These are phyloP conservation scores for Dascillus cervinus DNA, from an alignment of 2,888 invertebrate species.

Conservation along the genomic window DNA sequence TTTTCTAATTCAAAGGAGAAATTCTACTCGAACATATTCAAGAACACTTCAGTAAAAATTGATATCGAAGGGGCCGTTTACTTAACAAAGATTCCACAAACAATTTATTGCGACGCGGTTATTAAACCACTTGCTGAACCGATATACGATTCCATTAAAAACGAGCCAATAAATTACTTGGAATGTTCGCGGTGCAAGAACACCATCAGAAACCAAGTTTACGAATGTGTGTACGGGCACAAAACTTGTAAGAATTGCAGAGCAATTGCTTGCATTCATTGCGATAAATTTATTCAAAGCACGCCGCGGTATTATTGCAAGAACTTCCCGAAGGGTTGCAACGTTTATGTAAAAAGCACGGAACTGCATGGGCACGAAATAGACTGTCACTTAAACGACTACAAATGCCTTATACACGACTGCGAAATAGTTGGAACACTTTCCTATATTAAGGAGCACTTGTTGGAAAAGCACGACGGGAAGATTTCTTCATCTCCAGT, in stretches of 20 bases:
- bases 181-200: constrained; percentile 20
- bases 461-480: constrained; percentile 20
- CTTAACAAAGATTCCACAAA: constrained; percentile 12
- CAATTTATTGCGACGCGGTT: constrained; percentile 14
- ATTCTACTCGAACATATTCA: constrained; percentile 2
- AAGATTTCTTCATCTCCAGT: constrained; percentile 19
- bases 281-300: constrained; percentile 21
- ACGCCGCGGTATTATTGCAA: constrained; percentile 24
- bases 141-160: constrained; percentile 14
- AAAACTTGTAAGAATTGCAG: constrained; percentile 24
- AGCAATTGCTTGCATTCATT: constrained; percentile 23
- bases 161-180: not conserved
- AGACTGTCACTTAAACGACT: constrained; percentile 26
- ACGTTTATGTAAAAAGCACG: constrained; percentile 16
- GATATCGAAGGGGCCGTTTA: constrained; percentile 17
- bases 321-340: constrained; percentile 26
- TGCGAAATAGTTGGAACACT: constrained; percentile 13
- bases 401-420: constrained; percentile 26
- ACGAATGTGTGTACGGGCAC: constrained; percentile 26
- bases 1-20: not conserved
- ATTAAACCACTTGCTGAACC: constrained; percentile 9
- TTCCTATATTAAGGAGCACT: constrained; percentile 20
- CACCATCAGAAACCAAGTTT: constrained; percentile 12
- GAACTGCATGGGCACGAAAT: constrained; percentile 23
- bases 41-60: constrained; percentile 10